Base-by-base conservation (phyloP, 2,888 invertebrate species). In the Pristionchus japonicus region DNA sequence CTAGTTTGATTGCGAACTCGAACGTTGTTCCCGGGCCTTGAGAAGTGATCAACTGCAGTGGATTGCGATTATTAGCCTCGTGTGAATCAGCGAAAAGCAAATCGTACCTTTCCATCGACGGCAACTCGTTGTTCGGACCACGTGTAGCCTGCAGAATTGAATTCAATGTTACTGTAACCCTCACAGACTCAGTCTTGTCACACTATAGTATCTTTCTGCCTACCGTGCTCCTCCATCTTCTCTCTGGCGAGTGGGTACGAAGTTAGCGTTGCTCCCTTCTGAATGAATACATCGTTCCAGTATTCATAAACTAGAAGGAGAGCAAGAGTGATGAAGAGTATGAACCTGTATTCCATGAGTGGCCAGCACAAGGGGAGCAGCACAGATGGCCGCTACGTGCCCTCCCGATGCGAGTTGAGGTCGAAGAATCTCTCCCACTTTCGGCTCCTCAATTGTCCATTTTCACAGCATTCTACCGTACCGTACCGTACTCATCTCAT, bases 361-460 rank as follows among this genome's bases (percentile, higher is more conserved):
- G 17, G 31, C 34, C 61, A 61, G 34, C 0, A 97, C 98, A 17
- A 96, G 97, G 0, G 99, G 98, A 96, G 97, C 97, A 89, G 99
- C 99, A 95, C 99, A 99, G 90, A 99, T 98, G 15, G 98, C 98
- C 4, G 97, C 98, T 70, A 99, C 96, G 11, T 97, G 95, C 91
- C 96, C 96, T 0, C 96, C 97, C 27, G 95, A 95, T 0, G 95
- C 95, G 94, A 98, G 97, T 93, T 99, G 98, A 1, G 96, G 96
- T 93, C 96, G 96, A 43, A 99, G 95, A 15, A 98, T 93, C 15
- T 96, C 95, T 0, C 97, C 97, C 3, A 98, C 97, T n/a, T 96
- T 95, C 1, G 95, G 92, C 0, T 97, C 97, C 96, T 97, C 92
- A 67, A 94, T 94, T n/a, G n/a, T n/a, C n/a, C n/a, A n/a, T n/a